Evolutionary conservation across 2,113 vertebrate genomes (phyloP).

Genomic region (Microtus oregoni): DNA sequence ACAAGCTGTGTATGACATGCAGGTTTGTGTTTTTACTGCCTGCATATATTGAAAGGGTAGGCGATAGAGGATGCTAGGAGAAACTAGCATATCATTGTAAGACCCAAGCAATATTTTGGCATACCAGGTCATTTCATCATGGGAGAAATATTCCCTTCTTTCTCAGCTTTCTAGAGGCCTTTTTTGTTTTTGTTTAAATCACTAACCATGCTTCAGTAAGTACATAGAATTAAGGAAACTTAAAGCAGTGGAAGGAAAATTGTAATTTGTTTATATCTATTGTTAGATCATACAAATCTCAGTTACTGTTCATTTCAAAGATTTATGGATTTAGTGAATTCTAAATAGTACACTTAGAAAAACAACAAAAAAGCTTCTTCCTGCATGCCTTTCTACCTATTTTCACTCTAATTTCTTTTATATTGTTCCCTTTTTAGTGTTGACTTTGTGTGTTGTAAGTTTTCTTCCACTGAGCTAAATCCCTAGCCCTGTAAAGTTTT

Average conservation of each 20-base stretch:
- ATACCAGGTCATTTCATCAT: background rate
- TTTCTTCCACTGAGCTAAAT: background rate
- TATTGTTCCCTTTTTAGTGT: background rate
- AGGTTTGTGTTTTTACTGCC: background rate
- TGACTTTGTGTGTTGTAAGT: background rate
- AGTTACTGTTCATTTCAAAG: background rate
- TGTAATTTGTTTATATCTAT: background rate
- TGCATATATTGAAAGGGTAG: background rate
- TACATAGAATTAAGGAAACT: background rate
- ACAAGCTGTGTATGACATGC: background rate
- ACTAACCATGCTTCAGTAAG: background rate
- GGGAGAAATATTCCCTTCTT: background rate
- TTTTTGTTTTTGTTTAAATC: background rate
- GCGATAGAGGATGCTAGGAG: background rate
- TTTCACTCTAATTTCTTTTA: background rate
- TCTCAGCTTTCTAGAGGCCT: background rate
- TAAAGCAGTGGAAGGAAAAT: background rate
- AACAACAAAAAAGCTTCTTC: background rate
- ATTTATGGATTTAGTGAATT: background rate
- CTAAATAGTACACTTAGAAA: background rate
- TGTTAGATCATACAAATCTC: background rate
- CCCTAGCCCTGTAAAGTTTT: background rate
- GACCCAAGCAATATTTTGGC: background rate
- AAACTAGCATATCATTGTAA: background rate
- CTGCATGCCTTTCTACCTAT: background rate